phyloP scores from a whole-genome alignment of 2,888 invertebrate genomes.

The Sesia bembeciformis region DNA sequence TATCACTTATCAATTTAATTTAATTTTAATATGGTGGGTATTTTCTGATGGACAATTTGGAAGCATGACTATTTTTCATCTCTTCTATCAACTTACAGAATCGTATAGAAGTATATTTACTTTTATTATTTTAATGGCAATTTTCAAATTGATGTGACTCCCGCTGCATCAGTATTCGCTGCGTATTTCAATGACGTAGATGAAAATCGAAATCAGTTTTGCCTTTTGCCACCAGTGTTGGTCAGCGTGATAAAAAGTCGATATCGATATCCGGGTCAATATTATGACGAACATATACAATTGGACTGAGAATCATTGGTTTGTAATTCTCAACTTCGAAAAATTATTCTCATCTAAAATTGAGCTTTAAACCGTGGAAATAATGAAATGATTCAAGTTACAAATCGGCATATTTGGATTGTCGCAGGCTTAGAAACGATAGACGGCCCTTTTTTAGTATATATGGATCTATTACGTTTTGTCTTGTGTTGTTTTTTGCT shows the following conservation, averaged over 20 bases:
- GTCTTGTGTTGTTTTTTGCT: slow-evolving; percentile 39
- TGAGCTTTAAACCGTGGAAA: slow-evolving; percentile 19
- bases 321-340: slow-evolving; percentile 1
- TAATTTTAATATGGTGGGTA: too few species aligned
- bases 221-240: too few species aligned
- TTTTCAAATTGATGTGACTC: too few species aligned
- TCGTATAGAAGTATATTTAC: too few species aligned
- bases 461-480: slow-evolving; percentile 60
- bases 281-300: slow-evolving; percentile 5
- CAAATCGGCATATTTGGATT: not conserved
- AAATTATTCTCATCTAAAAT: slow-evolving; percentile 14
- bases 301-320: slow-evolving; percentile 5
- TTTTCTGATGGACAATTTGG: too few species aligned
- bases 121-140: too few species aligned
- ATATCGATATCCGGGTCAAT: slow-evolving; percentile 32
- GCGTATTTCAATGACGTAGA: too few species aligned
- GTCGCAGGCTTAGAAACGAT: slow-evolving; percentile 15
- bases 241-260: slow-evolving; percentile 13
- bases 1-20: too few species aligned
- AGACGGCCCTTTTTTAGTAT: slow-evolving; percentile 47
- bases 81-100: too few species aligned
- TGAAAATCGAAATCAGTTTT: too few species aligned
- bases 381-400: slow-evolving; percentile 14
- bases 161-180: too few species aligned
- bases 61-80: too few species aligned